phyloP scores from a whole-genome alignment of 2,888 invertebrate genomes.

The Eristalis tenax region DNA sequence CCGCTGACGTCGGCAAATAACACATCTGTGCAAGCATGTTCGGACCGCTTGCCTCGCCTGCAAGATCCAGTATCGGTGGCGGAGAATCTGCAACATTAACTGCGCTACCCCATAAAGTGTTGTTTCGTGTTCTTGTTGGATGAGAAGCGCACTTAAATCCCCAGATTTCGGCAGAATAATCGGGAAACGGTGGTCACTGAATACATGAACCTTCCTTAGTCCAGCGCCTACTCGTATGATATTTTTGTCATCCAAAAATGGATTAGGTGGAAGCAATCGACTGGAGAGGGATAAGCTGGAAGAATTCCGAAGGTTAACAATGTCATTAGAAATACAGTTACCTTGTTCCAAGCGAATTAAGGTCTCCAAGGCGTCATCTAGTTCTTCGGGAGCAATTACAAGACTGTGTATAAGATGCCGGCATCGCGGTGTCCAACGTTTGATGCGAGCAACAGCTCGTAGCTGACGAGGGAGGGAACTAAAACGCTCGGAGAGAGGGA shows the following conservation, averaged over 20 bases:
- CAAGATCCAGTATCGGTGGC: no score
- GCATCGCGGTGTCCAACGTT: not conserved
- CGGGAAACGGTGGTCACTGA: not conserved
- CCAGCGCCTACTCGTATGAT: not conserved
- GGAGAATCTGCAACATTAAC: not conserved
- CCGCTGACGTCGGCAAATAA: no score
- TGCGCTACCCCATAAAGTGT: not conserved
- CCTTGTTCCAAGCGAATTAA: slow-evolving; percentile 10
- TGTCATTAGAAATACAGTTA: not conserved
- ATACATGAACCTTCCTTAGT: no score
- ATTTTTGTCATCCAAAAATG: not conserved
- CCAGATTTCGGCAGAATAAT: not conserved
- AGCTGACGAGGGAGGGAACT: not conserved
- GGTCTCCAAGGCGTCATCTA: not conserved
- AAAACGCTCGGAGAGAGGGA: not conserved
- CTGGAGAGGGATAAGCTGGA: slow-evolving; percentile 5
- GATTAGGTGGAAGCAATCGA: not conserved
- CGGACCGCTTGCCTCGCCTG: no score
- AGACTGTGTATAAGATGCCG: not conserved
- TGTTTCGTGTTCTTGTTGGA: not conserved
- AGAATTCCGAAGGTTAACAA: not conserved
- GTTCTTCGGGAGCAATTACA: not conserved
- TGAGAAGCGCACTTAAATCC: not conserved
- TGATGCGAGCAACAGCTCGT: not conserved
- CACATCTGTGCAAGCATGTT: no score